phyloP scores from a whole-genome alignment of 2,888 invertebrate genomes.

The Horisme vitalbata region DNA sequence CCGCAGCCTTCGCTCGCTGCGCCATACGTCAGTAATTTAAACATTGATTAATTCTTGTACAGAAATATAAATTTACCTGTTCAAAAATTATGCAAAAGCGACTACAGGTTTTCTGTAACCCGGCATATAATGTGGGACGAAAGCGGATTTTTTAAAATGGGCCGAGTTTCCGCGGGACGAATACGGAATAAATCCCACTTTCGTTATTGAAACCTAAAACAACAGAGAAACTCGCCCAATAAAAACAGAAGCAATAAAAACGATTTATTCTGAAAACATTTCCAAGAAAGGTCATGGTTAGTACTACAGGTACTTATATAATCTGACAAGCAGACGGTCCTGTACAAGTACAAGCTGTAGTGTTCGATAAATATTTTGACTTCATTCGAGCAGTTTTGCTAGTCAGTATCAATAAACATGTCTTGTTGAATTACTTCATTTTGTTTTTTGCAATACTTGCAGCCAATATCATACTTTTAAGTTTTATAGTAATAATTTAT shows the following conservation, averaged over 20 bases:
- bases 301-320: conserved; percentile 38
- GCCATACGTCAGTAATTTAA: too few species aligned
- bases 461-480: too few species aligned
- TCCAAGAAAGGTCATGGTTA: conserved; percentile 49
- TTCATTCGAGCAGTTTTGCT: conserved; percentile 49
- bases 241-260: conserved; percentile 24
- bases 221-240: conserved; percentile 18
- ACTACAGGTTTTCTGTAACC: conserved; percentile 17
- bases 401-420: conserved; percentile 26
- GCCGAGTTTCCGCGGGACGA: too few species aligned
- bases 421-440: conserved; percentile 22
- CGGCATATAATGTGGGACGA: too few species aligned
- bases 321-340: conserved; percentile 41
- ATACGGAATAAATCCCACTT: conserved; percentile 9
- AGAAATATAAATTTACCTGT: not conserved
- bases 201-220: conserved; percentile 17
- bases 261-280: conserved; percentile 26
- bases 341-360: conserved; percentile 42
- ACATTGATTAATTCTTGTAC: too few species aligned
- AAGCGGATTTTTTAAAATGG: too few species aligned
- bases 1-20: too few species aligned
- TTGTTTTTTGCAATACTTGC: conserved; percentile 18
- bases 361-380: conserved; percentile 62
- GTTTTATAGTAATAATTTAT: too few species aligned
- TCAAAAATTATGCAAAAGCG: conserved; percentile 12